Evolutionary conservation across 2,888 invertebrate genomes (phyloP), one percentile per base, ranked within the genome.

Genomic region (Shargacucullia verbasci): DNA sequence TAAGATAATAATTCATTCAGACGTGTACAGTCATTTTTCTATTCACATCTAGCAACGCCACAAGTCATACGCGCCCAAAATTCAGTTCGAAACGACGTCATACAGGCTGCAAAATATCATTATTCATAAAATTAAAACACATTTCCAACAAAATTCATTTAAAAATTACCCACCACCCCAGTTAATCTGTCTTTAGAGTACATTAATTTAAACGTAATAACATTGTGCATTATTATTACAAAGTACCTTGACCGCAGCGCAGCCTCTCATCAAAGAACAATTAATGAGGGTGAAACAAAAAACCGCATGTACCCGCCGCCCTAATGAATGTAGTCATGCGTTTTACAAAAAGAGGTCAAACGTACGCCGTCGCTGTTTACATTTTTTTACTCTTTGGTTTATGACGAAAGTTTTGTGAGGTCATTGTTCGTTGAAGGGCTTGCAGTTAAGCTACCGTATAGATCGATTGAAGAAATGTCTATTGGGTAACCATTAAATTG

Each of bases 261-360:
- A 29, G 29, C 64, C 73, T 67, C 78, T 85, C 83, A 83, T 85
- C 84, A 86, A 83, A 80, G 80, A 79, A 82, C 82, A 83, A 84
- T 85, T 84, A 84, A 83, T 83, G 80, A 79, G 78, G 81, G 78
- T 76, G 62, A 56, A 70, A 80, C 76, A 77, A 83, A 82, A 84
- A 81, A 75, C 80, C 77, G 60, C 80, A 47, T 47, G 63, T 59
- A 66, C 61, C 41, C 71, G 44, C 63, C 61, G 59, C 71, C 69
- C 66, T 79, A 85, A 85, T 82, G 77, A 80, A 81, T 72, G 78
- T 77, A 76, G 78, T 70, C 81, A 79, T 77, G 76, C 68, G 72
- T 80, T 79, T 78, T 70, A 76, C 65, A 68, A 71, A 76, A 70
- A 35, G 34, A 45, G 67, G 53, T 37, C 47, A 37, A 39, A 61